These are phyloP conservation scores for Anguilla megastoma DNA, from an alignment of 2,797 vertebrate species.

Conservation along the genomic window DNA sequence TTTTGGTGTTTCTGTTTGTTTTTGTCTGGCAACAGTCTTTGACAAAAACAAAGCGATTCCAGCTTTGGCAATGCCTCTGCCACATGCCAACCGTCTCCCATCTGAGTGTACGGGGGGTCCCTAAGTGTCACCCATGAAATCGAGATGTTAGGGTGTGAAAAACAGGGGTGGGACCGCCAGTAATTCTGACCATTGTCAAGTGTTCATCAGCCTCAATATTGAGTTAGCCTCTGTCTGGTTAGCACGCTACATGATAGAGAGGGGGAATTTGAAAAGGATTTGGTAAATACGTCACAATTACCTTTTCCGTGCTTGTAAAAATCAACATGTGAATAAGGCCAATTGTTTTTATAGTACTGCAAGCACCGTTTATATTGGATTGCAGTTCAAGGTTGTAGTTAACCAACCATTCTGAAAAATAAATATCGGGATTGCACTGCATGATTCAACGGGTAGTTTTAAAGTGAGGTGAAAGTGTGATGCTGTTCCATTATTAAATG, in stretches of 20 bases:
- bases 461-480: not conserved
- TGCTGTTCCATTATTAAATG: slow-evolving; percentile 1
- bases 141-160: slow-evolving; percentile 84
- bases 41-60: not conserved
- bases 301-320: not conserved
- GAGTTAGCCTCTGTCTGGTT: slow-evolving; percentile 63
- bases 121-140: slow-evolving; percentile 88
- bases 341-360: not conserved
- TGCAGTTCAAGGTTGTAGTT: not conserved
- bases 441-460: not conserved
- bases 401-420: not conserved
- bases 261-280: not conserved
- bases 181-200: slow-evolving; percentile 82
- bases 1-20: not conserved
- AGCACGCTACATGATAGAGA: not conserved
- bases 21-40: not conserved
- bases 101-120: slow-evolving; percentile 76
- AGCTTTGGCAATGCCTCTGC: not conserved
- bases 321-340: not conserved
- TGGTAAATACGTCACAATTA: not conserved
- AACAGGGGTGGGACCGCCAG: slow-evolving; percentile 78
- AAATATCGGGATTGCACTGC: slow-evolving; percentile 1
- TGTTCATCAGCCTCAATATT: slow-evolving; percentile 69
- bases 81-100: slow-evolving; percentile 68
- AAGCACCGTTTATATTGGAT: slow-evolving; percentile 8